Evolutionary conservation across 2,888 invertebrate genomes (phyloP), one percentile per base, ranked within the genome.

Genomic region (Drosophila neotestacea): DNA sequence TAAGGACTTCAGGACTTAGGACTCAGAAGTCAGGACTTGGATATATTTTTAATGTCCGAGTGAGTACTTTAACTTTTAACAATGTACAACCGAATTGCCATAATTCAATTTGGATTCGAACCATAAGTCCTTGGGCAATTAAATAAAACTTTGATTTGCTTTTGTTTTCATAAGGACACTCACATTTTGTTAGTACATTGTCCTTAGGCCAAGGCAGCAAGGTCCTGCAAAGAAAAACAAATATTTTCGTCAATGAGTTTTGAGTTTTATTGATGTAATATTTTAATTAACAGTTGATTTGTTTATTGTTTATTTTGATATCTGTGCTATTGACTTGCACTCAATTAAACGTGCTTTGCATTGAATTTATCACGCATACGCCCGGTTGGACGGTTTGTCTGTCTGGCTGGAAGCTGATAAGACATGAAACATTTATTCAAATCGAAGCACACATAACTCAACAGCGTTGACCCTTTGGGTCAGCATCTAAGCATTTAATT

Each of bases 401-500:
- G 46, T 36, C 42, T 42, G 65, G 41, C 61, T 38, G 64, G 28
- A 52, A 39, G 71, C 47, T 61, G 65, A 74, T 74, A 71, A 61
- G 56, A 13, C 44, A 32, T 39, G 55, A 13, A 52, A 13, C 66
- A 58, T 56, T 72, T 48, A 72, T 52, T 72, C 46, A 72, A 75
- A 72, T 72, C 67, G 41, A 59, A 48, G 48, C 58, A 41, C 6
- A 42, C 55, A 66, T 58, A 52, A 13, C 51, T 36, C 51, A 58
- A 54, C 42, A 58, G 48, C 42, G 16, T 32, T 32, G 58, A 50
- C 66, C 72, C 41, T 44, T 46, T 48, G 51, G 61, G 77, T 67
- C 77, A 59, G 54, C 54, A 42, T 38, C 38, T 11, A 51, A 60
- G 22, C 47, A 77, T 77, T 72, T 60, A 55, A 72, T 75, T 67